Conservation (phyloP, 2,797 vertebrate species). For the Garrulus glandarius region DNA sequence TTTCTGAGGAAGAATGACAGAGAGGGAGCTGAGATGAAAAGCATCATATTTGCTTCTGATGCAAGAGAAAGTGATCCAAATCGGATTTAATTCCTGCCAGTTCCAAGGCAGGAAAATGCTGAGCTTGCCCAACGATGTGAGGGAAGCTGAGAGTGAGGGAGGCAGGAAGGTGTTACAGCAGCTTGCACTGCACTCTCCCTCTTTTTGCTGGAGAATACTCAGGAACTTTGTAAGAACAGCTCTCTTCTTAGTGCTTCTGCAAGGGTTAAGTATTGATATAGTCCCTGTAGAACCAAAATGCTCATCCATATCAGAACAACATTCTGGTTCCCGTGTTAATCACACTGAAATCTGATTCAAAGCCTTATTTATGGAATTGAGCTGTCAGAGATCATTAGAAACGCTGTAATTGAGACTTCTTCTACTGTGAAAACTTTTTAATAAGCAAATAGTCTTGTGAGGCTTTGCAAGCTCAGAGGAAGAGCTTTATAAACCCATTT, state of each 20-base stretch:
- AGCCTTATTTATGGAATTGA: not conserved
- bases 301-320: not conserved
- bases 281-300: not conserved
- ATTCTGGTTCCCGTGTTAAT: not conserved
- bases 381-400: not conserved
- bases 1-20: not conserved
- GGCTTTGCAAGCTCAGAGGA: not conserved
- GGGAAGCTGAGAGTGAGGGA: not conserved
- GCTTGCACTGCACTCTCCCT: not conserved
- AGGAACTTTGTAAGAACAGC: not conserved
- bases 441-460: not conserved
- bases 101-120: not conserved
- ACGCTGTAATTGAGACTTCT: not conserved
- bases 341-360: not conserved
- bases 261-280: not conserved
- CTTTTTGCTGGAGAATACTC: not conserved
- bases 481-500: not conserved
- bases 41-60: not conserved
- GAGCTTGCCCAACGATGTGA: not conserved
- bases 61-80: not conserved
- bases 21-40: not conserved
- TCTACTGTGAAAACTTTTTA: not conserved
- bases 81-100: not conserved
- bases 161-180: not conserved
- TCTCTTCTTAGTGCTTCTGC: not conserved